Evolutionary conservation across 2,797 vertebrate genomes (phyloP).

Genomic region (Bothrops alternatus): DNA sequence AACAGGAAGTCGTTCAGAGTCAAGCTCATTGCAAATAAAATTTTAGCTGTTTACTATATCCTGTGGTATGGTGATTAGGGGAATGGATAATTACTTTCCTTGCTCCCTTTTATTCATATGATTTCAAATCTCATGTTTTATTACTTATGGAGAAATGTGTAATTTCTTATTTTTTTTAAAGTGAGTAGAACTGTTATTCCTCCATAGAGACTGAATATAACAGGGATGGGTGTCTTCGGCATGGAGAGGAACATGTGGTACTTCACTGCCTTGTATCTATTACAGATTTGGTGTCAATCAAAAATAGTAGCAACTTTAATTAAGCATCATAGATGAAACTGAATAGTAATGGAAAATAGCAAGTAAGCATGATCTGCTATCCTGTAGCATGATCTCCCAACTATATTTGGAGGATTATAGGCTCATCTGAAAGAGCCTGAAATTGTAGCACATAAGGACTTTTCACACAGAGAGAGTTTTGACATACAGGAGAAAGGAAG

Average conservation of each 20-base stretch:
- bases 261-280: background rate
- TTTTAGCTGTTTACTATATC: background rate
- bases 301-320: background rate
- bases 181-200: background rate
- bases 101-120: background rate
- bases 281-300: background rate
- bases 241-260: background rate
- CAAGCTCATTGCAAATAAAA: background rate
- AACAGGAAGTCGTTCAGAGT: background rate
- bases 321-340: background rate
- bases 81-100: background rate
- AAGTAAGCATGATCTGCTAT: too few species aligned
- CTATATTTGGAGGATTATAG: background rate
- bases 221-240: background rate
- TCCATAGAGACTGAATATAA: background rate
- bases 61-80: background rate
- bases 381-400: too few species aligned
- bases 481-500: background rate
- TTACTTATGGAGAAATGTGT: background rate
- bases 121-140: background rate
- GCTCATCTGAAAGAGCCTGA: background rate
- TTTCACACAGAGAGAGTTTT: background rate
- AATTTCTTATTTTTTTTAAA: background rate
- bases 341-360: background rate
- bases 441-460: background rate